Base-by-base conservation (phyloP, 2,113 vertebrate genomes). In the Nestor notabilis region DNA sequence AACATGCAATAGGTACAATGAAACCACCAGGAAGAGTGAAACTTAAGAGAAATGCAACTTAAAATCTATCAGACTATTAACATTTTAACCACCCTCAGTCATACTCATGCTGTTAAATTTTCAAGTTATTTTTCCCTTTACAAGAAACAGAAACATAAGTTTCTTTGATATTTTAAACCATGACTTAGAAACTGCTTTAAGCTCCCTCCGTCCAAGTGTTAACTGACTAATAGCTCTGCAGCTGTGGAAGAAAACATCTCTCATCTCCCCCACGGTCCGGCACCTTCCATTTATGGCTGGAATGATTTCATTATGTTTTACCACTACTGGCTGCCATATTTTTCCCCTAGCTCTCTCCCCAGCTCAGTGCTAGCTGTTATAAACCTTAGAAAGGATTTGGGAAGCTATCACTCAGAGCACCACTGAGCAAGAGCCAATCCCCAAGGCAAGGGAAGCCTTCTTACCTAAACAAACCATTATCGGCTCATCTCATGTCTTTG, bases 401-500 rank as follows among this genome's bases (percentile, higher is more conserved):
- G 95, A 95, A 96, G 85, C 92, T 80, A 64, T 95, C 93, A 44
- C 87, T 96, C 92, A 47, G 74, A 87, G 90, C 71, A 70, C 87
- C 85, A 86, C 69, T 16, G 72, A 91, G 88, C 83, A 63, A 80
- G 89, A 93, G 90, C 76, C 94, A 95, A 90, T 90, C 72, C 75
- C 79, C 89, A 55, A 78, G 81, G 41, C 50, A 90, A 95, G 90
- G 65, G 87, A 96, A 96, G 84, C 91, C 65, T 90, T 95, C 77
- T 96, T 95, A 94, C 81, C 82, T 95, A 95, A 97, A 93, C 89
- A 98, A 96, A 95, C 88, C 96, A 97, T 84, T 96, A 97, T 92
- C 68, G 60, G 90, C 87, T 98, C 95, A 97, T 97, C 94, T 96
- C 93, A 61, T 90, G 96, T 88, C 97, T 98, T 97, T 97, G 91